Conservation (phyloP, 2,113 vertebrate genomes). For the Neogobius melanostomus region DNA sequence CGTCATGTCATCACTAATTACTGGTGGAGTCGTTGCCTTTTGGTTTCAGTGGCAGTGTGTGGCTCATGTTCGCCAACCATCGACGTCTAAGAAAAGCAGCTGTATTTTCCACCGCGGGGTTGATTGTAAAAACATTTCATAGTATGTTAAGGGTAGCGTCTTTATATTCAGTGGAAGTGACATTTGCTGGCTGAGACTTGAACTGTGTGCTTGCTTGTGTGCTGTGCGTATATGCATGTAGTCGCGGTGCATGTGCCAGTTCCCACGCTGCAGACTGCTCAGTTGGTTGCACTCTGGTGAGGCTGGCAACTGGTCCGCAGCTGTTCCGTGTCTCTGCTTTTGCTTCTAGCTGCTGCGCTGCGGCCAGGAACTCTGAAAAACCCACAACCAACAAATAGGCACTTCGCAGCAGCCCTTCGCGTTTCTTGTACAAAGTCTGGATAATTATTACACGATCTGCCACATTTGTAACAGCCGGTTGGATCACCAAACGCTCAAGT, state of each 20-base stretch:
- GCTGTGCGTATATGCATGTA: constrained; percentile 17
- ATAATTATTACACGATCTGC: constrained; percentile 23
- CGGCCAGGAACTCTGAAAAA: constrained; percentile 19
- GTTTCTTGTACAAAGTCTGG: constrained; percentile 12
- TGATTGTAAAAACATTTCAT: constrained; percentile 26
- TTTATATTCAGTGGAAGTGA: neutral
- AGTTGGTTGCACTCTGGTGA: constrained; percentile 55
- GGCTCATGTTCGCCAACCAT: constrained; percentile 15
- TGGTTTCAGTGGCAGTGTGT: constrained; percentile 24
- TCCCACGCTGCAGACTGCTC: constrained; percentile 68
- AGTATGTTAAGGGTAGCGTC: constrained; percentile 5
- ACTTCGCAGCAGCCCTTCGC: constrained; percentile 12
- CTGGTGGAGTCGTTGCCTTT: constrained; percentile 6
- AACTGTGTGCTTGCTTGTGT: constrained; percentile 17
- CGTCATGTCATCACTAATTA: constrained; percentile 20
- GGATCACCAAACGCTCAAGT: neutral
- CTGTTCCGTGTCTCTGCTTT: constrained; percentile 53
- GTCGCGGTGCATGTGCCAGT: constrained; percentile 42
- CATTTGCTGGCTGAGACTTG: constrained; percentile 18
- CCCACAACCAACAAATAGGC: constrained; percentile 43
- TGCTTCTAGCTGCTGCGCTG: constrained; percentile 48
- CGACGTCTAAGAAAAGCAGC: constrained; percentile 42
- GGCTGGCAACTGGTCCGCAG: constrained; percentile 65
- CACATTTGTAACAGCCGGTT: constrained; percentile 26
- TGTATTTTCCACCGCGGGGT: constrained; percentile 19